Percentiles rank a stretch among this genome's conserved stretches.
Evolutionary conservation across 2,113 vertebrate species (phyloP).

Genomic region (Anthoscopus minutus): DNA sequence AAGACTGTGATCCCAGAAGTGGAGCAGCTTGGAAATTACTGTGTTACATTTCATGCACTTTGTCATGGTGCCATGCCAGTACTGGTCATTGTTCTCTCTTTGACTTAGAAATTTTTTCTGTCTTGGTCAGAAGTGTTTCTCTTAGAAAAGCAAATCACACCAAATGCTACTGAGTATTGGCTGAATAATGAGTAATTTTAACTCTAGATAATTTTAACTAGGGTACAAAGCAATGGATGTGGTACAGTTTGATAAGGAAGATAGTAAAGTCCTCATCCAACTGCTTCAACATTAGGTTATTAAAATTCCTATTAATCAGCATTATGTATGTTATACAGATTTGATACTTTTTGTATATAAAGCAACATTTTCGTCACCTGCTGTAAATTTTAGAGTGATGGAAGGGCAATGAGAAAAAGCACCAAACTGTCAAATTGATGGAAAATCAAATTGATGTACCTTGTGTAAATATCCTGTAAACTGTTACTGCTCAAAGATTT

Average conservation of each 20-base stretch:
- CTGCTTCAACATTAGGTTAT: neutral
- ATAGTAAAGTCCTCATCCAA: neutral
- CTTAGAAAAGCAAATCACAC: neutral
- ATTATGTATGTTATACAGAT: neutral
- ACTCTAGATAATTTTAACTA: neutral
- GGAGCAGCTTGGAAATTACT: neutral
- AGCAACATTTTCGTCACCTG: neutral
- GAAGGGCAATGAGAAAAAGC: constrained; percentile 5
- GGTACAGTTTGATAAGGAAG: neutral
- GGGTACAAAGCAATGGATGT: neutral
- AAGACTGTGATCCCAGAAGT: neutral
- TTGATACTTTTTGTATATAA: neutral
- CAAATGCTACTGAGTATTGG: neutral
- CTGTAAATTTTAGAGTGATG: constrained; percentile 5
- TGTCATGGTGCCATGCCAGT: neutral
- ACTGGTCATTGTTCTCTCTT: neutral
- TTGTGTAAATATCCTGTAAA: neutral
- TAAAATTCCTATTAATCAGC: neutral
- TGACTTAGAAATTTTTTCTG: neutral
- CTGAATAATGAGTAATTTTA: neutral
- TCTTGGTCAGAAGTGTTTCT: neutral
- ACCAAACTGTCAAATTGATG: neutral
- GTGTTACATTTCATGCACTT: neutral
- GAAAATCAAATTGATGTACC: neutral
- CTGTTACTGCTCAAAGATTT: neutral